phyloP scores from a whole-genome alignment of 2,113 vertebrate species.

The Gobio gobio region DNA sequence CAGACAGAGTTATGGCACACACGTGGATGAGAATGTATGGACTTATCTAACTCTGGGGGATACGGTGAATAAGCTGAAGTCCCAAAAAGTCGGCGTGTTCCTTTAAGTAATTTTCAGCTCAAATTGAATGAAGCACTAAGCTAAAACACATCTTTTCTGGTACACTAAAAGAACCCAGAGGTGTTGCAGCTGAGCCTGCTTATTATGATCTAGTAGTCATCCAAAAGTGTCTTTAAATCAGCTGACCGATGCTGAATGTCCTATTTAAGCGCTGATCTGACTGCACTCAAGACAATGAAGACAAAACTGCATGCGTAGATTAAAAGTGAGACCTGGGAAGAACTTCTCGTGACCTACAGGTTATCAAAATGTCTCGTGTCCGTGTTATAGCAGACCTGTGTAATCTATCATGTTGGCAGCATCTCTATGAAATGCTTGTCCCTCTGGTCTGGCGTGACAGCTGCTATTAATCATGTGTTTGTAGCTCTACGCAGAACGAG shows the following conservation, averaged over 20 bases:
- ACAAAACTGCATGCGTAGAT: background rate
- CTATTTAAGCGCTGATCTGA: conserved; percentile 2
- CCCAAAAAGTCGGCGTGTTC: too few relatives aligned
- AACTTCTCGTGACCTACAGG: conserved; percentile 22
- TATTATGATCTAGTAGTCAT: background rate
- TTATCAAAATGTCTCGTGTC: conserved; percentile 53
- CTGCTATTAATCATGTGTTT: conserved; percentile 68
- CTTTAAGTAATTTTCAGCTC: background rate
- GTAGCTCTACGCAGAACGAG: conserved; percentile 43
- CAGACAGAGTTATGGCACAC: too few relatives aligned
- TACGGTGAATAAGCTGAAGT: too few relatives aligned
- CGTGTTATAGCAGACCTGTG: conserved; percentile 59
- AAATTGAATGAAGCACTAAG: background rate
- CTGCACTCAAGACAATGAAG: background rate
- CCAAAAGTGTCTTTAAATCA: background rate
- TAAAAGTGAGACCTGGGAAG: background rate
- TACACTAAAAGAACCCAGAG: background rate
- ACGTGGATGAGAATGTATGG: too few relatives aligned
- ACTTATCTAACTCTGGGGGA: too few relatives aligned
- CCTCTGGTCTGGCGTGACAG: conserved; percentile 63
- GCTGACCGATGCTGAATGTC: background rate
- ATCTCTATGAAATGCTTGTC: conserved; percentile 56
- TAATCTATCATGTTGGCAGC: conserved; percentile 70
- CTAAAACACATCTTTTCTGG: background rate
- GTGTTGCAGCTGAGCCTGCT: background rate